Evolutionary conservation across 2,888 invertebrate genomes (phyloP).

Genomic region (Disparrhopalites patrizii): DNA sequence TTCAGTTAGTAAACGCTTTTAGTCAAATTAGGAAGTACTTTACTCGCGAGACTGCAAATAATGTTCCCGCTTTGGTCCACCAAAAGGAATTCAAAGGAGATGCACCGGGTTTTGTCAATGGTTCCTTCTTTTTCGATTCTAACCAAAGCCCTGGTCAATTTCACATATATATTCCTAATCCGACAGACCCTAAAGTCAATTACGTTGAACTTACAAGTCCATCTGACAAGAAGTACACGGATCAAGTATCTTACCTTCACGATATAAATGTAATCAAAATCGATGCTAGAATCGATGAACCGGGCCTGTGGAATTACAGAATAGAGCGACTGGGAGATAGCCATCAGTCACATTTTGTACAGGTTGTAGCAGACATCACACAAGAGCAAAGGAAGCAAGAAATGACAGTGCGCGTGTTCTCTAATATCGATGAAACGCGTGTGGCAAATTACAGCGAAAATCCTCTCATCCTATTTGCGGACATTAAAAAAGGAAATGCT

Average conservation of each 20-base stretch:
- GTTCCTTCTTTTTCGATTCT: constrained; percentile 48
- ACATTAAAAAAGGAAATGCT: constrained; percentile 57
- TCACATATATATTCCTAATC: constrained; percentile 45
- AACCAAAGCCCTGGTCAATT: constrained; percentile 48
- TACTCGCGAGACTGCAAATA: neutral
- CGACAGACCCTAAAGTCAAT: constrained; percentile 46
- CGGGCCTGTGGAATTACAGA: constrained; percentile 45
- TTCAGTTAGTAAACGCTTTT: constrained; percentile 46
- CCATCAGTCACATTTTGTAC: constrained; percentile 57
- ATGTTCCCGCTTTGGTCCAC: constrained; percentile 50
- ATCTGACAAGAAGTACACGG: constrained; percentile 41
- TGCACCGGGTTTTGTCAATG: constrained; percentile 50
- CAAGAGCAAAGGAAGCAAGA: constrained; percentile 52
- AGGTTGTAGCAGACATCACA: constrained; percentile 58
- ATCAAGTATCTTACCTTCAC: constrained; percentile 43
- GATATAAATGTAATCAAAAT: constrained; percentile 48
- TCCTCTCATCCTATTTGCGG: constrained; percentile 57
- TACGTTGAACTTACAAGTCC: constrained; percentile 48
- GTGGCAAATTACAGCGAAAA: constrained; percentile 51
- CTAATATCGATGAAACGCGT: constrained; percentile 49
- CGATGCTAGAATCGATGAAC: constrained; percentile 45
- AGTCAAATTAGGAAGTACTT: constrained; percentile 45
- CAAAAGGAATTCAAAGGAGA: constrained; percentile 56
- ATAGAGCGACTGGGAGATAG: constrained; percentile 47
- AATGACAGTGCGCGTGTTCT: constrained; percentile 53